Evolutionary conservation across 37 sponge, comb jelly and placozoan genomes (phyloP).

Genomic region (Haliclona indistincta): DNA sequence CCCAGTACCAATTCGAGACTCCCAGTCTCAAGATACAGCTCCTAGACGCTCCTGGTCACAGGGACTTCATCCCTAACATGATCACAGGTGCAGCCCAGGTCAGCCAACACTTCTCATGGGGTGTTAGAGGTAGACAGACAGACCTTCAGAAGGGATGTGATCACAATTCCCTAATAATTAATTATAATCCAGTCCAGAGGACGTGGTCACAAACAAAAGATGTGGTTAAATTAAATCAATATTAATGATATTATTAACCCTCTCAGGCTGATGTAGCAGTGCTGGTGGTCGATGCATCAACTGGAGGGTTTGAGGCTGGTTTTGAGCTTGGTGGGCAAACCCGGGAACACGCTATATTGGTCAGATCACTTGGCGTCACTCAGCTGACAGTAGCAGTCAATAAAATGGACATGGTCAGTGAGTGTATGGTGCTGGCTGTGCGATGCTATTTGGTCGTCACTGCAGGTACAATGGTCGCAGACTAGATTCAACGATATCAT

Average conservation of each 20-base stretch:
- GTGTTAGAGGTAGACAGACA: neutral
- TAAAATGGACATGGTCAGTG: constrained; percentile 93
- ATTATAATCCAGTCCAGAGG: neutral
- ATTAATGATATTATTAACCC: constrained; percentile 1
- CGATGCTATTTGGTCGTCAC: neutral
- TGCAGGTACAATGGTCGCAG: constrained; percentile 74
- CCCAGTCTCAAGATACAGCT: constrained; percentile 61
- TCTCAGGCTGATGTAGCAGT: constrained; percentile 93
- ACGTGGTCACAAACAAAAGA: neutral
- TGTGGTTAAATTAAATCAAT: neutral
- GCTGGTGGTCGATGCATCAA: constrained; percentile 88
- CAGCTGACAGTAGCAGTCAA: constrained; percentile 91
- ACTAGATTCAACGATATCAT: constrained; percentile 79
- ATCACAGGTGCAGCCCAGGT: constrained; percentile 98
- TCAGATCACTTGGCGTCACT: constrained; percentile 90
- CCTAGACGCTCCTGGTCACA: constrained; percentile 97
- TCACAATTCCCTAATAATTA: neutral
- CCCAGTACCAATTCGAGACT: constrained; percentile 86
- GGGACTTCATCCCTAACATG: constrained; percentile 98
- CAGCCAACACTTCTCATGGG: neutral
- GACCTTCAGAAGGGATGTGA: neutral
- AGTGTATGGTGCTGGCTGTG: neutral
- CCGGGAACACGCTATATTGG: constrained; percentile 93
- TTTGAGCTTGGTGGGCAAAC: constrained; percentile 98
- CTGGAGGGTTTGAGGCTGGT: constrained; percentile 98